Evolutionary conservation across 1,140 invertebrate species (phyloP).

Genomic region (Drosophila oshimai): DNA sequence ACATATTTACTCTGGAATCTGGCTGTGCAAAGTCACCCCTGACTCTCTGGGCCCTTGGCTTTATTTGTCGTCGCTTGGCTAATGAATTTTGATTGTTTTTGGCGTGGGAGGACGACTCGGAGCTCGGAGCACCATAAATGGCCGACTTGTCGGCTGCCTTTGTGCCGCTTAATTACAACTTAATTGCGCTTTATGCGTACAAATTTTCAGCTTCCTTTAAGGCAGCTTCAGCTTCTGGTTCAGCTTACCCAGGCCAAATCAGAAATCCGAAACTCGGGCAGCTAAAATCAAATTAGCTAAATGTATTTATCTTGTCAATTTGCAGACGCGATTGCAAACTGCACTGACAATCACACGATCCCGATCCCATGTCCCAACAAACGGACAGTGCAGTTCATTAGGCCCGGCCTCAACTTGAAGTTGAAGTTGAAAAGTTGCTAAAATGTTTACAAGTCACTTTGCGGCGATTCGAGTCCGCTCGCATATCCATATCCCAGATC

Average conservation of each 20-base stretch:
- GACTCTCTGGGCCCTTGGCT: conserved; percentile 50
- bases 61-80: conserved; percentile 73
- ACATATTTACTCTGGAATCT: conserved; percentile 62
- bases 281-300: conserved; percentile 75
- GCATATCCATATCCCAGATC: conserved; percentile 5
- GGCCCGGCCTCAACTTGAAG: conserved; percentile 34
- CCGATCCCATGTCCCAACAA: conserved; percentile 15
- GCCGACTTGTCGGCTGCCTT: conserved; percentile 39
- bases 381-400: conserved; percentile 62
- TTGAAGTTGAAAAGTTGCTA: conserved; percentile 77
- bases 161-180: conserved; percentile 73
- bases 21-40: conserved; percentile 16
- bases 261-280: conserved; percentile 16
- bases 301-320: conserved; percentile 82
- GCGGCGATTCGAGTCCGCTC: conserved; percentile 32
- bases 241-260: neutral
- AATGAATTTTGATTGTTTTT: conserved; percentile 79
- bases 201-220: conserved; percentile 67
- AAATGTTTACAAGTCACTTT: conserved; percentile 81
- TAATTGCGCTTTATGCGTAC: conserved; percentile 75
- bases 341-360: conserved; percentile 66
- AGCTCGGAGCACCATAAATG: conserved; percentile 14
- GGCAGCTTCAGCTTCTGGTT: neutral
- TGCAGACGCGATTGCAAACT: conserved; percentile 61
- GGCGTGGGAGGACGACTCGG: conserved; percentile 31